These are phyloP conservation scores for Luperina testacea DNA, from an alignment of 2,888 invertebrate species.

Conservation along the genomic window DNA sequence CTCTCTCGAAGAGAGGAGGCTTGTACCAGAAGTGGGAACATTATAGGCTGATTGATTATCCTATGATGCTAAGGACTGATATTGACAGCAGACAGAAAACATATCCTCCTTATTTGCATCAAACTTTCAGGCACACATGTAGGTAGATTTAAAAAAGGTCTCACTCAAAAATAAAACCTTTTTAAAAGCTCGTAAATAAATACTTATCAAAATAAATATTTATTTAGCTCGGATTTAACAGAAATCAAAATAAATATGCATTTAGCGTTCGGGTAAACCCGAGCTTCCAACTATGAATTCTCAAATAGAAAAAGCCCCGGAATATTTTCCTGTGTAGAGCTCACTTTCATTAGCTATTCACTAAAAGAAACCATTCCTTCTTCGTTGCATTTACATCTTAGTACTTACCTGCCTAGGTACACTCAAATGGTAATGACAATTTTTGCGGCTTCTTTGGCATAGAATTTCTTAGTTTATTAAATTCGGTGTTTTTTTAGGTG, in stretches of 20 bases:
- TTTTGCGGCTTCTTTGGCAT: not conserved
- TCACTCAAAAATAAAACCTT: not conserved
- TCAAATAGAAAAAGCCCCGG: conserved; percentile 4
- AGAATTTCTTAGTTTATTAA: not conserved
- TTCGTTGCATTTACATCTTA: not conserved
- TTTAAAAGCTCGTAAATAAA: not conserved
- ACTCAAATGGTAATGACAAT: not conserved
- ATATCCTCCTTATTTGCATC: conserved; percentile 1
- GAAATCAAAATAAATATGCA: not conserved
- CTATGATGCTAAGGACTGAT: not conserved
- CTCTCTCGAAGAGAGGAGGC: not conserved
- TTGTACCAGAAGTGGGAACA: not conserved
- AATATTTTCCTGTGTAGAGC: conserved; percentile 10
- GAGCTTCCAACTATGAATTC: not conserved
- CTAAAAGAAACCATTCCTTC: conserved; percentile 7
- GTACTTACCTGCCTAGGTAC: not conserved
- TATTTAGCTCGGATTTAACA: not conserved
- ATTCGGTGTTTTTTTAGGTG: not conserved
- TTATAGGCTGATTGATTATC: not conserved
- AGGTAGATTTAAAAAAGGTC: not conserved
- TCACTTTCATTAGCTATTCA: conserved; percentile 21
- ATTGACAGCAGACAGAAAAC: not conserved
- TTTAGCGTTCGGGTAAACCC: not conserved
- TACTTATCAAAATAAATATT: too few species aligned
- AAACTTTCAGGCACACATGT: too few species aligned